Evolutionary conservation across 23 tunicate species (phyloP), one percentile per base, ranked within the genome.

Genomic region (Phallusia fumigata): DNA sequence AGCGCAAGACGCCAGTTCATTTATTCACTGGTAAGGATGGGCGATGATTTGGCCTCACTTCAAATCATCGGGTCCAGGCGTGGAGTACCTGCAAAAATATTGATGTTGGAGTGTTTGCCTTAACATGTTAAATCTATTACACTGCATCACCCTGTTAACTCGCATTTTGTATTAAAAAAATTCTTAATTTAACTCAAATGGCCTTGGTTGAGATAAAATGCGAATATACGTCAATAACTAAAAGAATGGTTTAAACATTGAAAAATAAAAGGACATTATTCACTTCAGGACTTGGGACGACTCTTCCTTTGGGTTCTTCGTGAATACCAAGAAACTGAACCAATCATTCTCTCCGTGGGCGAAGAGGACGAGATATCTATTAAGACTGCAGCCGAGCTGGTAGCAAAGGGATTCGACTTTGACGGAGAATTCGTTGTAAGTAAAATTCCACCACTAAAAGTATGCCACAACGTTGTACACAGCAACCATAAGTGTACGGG

Each of bases 291-390:
- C 72, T 76, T 95, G 34, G 99, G 96, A 0, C 86, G 96, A n/a
- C 82, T 95, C 31, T 91, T 95, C 58, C 45, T 95, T 72, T 95
- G 99, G 99, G 99, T 95, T 26, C 80, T 95, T 21, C 90, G 99
- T 76, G 84, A 81, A 21, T 95, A 95, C 78, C 40, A 87, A n/a
- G 99, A 95, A 73, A 87, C 99, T n/a, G 99, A 91, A 45, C 99
- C 99, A 51, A 91, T 95, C 53, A 95, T 95, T 84, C 73, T 95
- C 53, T 95, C 99, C 0, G 99, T 95, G 24, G 82, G 95, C 19
- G 99, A 95, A 84, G 93, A 88, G 52, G 99, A 95, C 47, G 99
- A 95, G 80, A 91, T 95, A 2, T 95, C 99, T 30, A 95, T 95
- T 50, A 95, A 91, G 64, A 88, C 86, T 53, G 99, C 99, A 0